These are phyloP conservation scores for Butorides virescens DNA, from an alignment of 2,113 vertebrate genomes.

Conservation along the genomic window DNA sequence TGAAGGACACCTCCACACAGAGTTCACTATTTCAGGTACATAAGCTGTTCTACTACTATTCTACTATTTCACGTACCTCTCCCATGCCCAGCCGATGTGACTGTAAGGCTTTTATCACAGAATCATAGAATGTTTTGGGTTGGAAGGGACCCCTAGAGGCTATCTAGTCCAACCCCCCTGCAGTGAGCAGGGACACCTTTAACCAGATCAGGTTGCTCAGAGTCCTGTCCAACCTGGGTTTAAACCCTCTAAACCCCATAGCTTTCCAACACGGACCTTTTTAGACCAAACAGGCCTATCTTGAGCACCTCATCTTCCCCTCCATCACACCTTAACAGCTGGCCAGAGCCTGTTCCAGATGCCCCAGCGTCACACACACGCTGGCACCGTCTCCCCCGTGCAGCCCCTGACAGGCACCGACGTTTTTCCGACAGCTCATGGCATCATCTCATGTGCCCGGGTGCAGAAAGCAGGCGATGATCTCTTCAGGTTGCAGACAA, in stretches of 20 bases:
- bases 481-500: neutral
- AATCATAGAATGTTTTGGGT: too few species aligned
- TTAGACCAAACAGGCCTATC: neutral
- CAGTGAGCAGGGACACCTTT: too few species aligned
- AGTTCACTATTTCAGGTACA: fast-evolving
- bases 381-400: neutral
- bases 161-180: too few species aligned
- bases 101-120: neutral
- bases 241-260: neutral
- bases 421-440: fast-evolving
- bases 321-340: neutral
- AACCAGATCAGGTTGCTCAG: too few species aligned
- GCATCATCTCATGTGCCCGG: neutral
- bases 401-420: neutral
- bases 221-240: too few species aligned
- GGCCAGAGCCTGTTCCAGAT: neutral
- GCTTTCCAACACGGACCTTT: neutral
- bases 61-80: neutral
- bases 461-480: neutral
- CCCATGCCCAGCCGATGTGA: neutral
- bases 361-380: neutral
- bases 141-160: too few species aligned
- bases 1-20: neutral
- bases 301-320: neutral
- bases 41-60: neutral